phyloP scores from a whole-genome alignment of 2,113 vertebrate species.

The Recurvirostra avosetta region DNA sequence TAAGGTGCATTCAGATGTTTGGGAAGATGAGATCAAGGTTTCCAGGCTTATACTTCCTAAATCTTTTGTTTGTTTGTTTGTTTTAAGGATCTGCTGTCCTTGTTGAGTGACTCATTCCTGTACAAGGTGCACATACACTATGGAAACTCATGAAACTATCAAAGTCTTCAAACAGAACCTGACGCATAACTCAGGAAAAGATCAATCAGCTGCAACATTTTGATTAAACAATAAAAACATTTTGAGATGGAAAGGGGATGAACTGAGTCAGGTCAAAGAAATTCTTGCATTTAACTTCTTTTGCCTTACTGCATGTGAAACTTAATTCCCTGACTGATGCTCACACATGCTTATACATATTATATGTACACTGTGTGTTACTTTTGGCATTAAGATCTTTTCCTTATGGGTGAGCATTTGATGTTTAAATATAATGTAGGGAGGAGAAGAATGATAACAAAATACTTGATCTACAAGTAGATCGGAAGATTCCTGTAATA shows the following conservation, averaged over 20 bases:
- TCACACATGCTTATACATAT: accelerated
- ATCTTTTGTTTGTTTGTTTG: background rate
- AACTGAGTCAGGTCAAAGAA: background rate
- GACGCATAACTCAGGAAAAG: background rate
- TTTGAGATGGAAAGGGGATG: background rate
- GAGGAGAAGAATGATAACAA: background rate
- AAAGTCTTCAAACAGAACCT: background rate
- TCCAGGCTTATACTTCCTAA: background rate
- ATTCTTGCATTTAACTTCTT: background rate
- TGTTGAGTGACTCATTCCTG: background rate
- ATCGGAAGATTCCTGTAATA: background rate
- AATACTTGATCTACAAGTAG: background rate
- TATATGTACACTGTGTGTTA: background rate
- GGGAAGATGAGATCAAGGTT: background rate
- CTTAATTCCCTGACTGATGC: background rate
- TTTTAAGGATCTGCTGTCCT: background rate
- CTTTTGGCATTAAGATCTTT: background rate
- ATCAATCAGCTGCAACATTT: background rate
- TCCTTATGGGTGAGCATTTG: background rate
- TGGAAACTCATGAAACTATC: background rate
- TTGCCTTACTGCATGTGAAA: background rate
- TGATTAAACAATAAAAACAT: background rate
- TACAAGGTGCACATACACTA: background rate
- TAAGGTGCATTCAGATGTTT: background rate
- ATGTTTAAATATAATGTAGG: background rate